phyloP scores from a whole-genome alignment of 2,113 vertebrate species.

The Candoia aspera region DNA sequence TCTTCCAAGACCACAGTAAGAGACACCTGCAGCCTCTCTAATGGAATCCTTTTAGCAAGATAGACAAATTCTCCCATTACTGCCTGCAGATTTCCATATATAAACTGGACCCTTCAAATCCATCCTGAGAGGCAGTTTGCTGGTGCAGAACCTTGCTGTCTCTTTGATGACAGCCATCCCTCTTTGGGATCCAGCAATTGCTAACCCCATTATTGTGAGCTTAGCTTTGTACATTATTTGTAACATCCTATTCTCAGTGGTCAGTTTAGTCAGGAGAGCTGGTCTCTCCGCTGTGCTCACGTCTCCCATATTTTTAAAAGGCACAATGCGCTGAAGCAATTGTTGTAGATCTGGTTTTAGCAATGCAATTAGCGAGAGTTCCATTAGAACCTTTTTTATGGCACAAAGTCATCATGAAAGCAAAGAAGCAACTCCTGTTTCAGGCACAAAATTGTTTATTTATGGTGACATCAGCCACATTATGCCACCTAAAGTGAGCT shows the following conservation, averaged over 20 bases:
- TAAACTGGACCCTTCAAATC: not conserved
- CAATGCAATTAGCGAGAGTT: not conserved
- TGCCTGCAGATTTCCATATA: not conserved
- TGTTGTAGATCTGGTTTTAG: not conserved
- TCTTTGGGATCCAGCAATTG: not conserved
- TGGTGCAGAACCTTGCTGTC: not conserved
- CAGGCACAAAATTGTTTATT: not conserved
- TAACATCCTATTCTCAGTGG: slow-evolving; percentile 13
- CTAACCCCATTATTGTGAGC: not conserved
- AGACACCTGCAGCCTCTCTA: not conserved
- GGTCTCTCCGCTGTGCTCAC: rapidly evolving
- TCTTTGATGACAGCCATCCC: not conserved
- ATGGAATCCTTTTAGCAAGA: not conserved
- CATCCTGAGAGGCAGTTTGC: not conserved
- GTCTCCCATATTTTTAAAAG: not conserved
- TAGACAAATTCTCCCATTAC: not conserved
- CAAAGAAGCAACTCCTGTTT: not conserved
- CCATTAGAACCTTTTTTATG: not conserved
- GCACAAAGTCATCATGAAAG: not conserved
- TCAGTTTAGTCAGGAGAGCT: not conserved
- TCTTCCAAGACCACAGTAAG: not conserved
- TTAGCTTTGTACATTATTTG: not conserved
- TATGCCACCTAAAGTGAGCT: not conserved
- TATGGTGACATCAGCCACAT: not conserved
- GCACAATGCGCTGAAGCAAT: not conserved